Evolutionary conservation across 2,797 vertebrate species (phyloP).

Genomic region (Hydrocynus forskahlii): DNA sequence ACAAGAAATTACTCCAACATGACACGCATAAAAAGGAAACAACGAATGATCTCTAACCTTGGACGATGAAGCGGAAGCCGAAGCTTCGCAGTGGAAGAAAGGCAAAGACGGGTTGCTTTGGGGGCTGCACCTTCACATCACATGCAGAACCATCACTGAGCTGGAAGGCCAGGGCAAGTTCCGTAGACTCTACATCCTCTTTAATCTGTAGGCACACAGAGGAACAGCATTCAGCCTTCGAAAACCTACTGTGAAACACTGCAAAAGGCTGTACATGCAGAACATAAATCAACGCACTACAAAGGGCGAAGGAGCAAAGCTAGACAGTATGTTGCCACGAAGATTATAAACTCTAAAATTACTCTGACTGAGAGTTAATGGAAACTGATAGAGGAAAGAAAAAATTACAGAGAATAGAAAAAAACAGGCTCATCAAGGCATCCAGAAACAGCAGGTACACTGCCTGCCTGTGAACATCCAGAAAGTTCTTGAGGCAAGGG

Average conservation of each 20-base stretch:
- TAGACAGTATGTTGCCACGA: not conserved
- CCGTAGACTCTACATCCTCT: conserved; percentile 77
- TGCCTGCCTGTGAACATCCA: conserved; percentile 16
- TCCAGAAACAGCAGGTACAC: conserved; percentile 18
- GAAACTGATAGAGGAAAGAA: not conserved
- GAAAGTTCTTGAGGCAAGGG: conserved; percentile 27
- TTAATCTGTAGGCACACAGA: conserved; percentile 70
- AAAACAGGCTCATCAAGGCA: not conserved
- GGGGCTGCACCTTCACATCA: conserved; percentile 63
- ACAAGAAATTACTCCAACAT: not conserved
- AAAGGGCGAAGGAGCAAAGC: not conserved
- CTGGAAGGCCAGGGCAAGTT: conserved; percentile 82
- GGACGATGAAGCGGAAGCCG: conserved; percentile 83
- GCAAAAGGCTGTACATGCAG: not conserved
- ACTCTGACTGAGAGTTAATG: not conserved
- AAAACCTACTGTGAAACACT: not conserved
- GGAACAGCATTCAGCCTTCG: not conserved
- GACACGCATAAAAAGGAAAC: not conserved
- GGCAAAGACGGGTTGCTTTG: conserved; percentile 82
- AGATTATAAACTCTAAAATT: not conserved
- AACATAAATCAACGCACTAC: not conserved
- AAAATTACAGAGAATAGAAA: not conserved
- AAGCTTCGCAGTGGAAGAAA: conserved; percentile 83
- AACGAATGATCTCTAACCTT: conserved; percentile 67
- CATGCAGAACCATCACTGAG: conserved; percentile 55